phyloP scores from a whole-genome alignment of 2,888 invertebrate species.

The Acrobasis repandana region DNA sequence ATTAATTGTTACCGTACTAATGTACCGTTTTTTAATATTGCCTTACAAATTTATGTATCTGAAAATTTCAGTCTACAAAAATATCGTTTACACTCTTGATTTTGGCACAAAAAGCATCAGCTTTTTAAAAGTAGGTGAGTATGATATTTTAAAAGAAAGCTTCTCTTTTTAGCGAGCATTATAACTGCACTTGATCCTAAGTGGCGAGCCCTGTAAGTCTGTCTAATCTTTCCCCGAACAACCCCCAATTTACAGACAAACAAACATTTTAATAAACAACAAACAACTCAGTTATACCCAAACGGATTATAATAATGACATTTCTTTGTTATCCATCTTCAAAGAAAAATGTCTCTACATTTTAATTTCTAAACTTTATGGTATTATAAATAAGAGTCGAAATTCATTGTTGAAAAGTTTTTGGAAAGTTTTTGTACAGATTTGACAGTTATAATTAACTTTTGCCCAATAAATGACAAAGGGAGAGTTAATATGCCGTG shows the following conservation, averaged over 20 bases:
- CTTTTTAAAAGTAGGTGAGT: too few relatives aligned
- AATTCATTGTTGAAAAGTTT: slow-evolving; percentile 5
- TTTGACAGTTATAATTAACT: slow-evolving; percentile 56
- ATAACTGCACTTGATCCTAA: slow-evolving; percentile 5
- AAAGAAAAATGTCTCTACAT: neutral
- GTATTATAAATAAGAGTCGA: slow-evolving; percentile 21
- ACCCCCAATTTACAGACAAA: slow-evolving; percentile 20
- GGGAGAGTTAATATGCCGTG: slow-evolving; percentile 52
- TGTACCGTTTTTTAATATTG: too few relatives aligned
- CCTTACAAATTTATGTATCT: too few relatives aligned
- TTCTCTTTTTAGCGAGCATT: neutral
- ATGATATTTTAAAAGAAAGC: neutral
- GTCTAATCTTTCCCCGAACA: slow-evolving; percentile 8
- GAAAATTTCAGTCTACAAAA: too few relatives aligned
- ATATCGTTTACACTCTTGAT: too few relatives aligned
- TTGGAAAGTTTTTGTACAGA: slow-evolving; percentile 24
- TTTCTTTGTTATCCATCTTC: slow-evolving; percentile 54
- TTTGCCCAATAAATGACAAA: slow-evolving; percentile 66
- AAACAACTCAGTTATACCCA: slow-evolving; percentile 56
- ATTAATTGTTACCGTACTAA: too few relatives aligned
- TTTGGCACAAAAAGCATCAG: too few relatives aligned
- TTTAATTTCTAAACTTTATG: neutral
- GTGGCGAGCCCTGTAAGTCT: slow-evolving; percentile 3
- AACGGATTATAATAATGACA: slow-evolving; percentile 69
- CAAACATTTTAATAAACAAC: slow-evolving; percentile 36